A percentile compares a stretch with the other conserved stretches of the same genome.
Conservation (phyloP, 1,140 invertebrate species). For the Ectropis grisescens region DNA sequence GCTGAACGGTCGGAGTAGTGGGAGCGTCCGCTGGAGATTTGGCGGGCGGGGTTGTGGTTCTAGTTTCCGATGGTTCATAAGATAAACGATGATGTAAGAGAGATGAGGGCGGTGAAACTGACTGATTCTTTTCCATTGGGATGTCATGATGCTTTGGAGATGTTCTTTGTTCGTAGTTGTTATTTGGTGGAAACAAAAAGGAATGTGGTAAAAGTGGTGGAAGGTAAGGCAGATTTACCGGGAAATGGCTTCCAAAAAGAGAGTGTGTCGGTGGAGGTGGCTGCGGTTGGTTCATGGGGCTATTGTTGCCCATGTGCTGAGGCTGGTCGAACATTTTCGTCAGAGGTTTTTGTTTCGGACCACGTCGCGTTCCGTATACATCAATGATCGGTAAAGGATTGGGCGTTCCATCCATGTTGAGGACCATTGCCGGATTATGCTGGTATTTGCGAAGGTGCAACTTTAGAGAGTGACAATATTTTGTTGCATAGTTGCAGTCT, state of each 20-base stretch:
- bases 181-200: slow-evolving; percentile 60
- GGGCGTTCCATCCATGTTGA: slow-evolving; percentile 89
- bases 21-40: slow-evolving; percentile 43
- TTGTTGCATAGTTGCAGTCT: slow-evolving; percentile 97
- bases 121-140: slow-evolving; percentile 20
- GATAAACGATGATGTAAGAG: slow-evolving; percentile 47
- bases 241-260: slow-evolving; percentile 54
- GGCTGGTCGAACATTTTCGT: slow-evolving; percentile 44
- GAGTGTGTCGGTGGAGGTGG: slow-evolving; percentile 43
- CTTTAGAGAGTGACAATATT: slow-evolving; percentile 98
- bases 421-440: slow-evolving; percentile 87
- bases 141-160: slow-evolving; percentile 28
- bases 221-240: slow-evolving; percentile 54
- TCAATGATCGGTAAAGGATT: slow-evolving; percentile 91
- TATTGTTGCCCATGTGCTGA: slow-evolving; percentile 21
- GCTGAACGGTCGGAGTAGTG: slow-evolving; percentile 35
- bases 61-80: slow-evolving; percentile 30
- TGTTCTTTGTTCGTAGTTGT: slow-evolving; percentile 48
- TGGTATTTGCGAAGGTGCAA: slow-evolving; percentile 93
- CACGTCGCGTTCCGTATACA: slow-evolving; percentile 89
- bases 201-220: slow-evolving; percentile 54
- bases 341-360: slow-evolving; percentile 79
- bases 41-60: slow-evolving; percentile 23
- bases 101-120: slow-evolving; percentile 30
- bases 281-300: slow-evolving; percentile 20